These are phyloP conservation scores for Scrobipalpa atriplicella DNA, from an alignment of 2,888 invertebrate genomes.

Conservation along the genomic window DNA sequence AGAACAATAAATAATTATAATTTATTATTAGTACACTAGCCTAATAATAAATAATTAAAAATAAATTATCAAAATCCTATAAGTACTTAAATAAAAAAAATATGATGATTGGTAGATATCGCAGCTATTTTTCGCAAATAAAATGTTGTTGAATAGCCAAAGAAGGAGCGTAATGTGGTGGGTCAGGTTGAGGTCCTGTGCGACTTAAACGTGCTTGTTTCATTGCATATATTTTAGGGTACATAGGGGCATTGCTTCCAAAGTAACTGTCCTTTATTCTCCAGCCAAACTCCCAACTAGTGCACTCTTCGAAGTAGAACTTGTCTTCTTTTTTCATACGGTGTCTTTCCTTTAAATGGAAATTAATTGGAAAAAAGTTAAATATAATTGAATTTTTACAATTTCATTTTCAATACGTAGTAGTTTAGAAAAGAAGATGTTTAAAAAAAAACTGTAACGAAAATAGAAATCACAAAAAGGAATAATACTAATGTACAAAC, in stretches of 20 bases:
- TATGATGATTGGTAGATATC: background rate
- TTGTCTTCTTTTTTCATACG: background rate
- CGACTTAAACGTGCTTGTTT: background rate
- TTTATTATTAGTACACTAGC: too few species aligned
- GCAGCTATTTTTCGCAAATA: background rate
- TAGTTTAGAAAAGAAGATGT: background rate
- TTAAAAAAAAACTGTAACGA: background rate
- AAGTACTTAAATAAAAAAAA: background rate
- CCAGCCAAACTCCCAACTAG: background rate
- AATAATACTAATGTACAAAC: too few species aligned
- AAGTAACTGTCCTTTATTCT: background rate
- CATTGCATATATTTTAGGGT: background rate
- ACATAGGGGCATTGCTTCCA: background rate
- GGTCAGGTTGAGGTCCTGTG: background rate
- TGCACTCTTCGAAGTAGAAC: conserved; percentile 1
- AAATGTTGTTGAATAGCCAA: background rate
- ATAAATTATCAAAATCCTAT: background rate
- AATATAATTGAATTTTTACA: too few species aligned
- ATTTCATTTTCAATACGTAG: background rate
- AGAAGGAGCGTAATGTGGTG: background rate
- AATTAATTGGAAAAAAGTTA: too few species aligned
- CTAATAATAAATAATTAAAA: too few species aligned
- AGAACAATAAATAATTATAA: too few species aligned
- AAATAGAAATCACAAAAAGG: too few species aligned
- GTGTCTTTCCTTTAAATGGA: background rate